Evolutionary conservation across 2,888 invertebrate genomes (phyloP).

Genomic region (Geotrupes spiniger): DNA sequence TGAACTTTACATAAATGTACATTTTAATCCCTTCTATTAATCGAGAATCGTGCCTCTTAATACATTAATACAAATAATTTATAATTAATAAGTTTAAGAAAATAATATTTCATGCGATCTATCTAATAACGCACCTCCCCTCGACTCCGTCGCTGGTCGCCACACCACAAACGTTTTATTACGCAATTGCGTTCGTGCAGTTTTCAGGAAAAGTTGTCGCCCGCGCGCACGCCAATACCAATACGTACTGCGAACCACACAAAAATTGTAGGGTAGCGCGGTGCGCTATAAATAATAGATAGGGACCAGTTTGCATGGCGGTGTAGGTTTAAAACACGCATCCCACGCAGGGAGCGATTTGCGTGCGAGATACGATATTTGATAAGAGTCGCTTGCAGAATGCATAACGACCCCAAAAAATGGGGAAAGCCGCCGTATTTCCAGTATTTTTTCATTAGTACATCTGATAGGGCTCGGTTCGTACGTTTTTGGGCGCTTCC

Average conservation of each 20-base stretch:
- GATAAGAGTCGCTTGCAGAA: conserved; percentile 30
- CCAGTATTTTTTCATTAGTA: conserved; percentile 8
- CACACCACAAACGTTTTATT: too few species aligned
- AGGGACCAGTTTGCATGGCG: conserved; percentile 32
- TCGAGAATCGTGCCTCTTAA: too few species aligned
- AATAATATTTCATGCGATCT: too few species aligned
- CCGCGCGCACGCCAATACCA: neutral
- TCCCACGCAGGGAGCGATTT: conserved; percentile 31
- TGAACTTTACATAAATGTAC: too few species aligned
- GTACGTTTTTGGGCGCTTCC: too few species aligned
- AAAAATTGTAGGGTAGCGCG: neutral
- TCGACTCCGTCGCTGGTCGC: too few species aligned
- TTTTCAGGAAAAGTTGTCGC: neutral
- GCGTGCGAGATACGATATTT: conserved; percentile 30
- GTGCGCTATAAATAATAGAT: conserved; percentile 29
- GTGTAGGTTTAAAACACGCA: conserved; percentile 28
- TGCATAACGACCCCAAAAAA: conserved; percentile 25
- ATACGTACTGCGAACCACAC: neutral
- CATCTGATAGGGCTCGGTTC: too few species aligned
- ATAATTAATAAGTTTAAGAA: too few species aligned
- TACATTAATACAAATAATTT: too few species aligned
- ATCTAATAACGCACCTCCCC: too few species aligned
- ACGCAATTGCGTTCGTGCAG: neutral
- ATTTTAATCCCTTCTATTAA: too few species aligned
- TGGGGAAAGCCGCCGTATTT: neutral